Evolutionary conservation across 2,888 invertebrate species (phyloP), one percentile per base, ranked within the genome.

Genomic region (Nemapogon koenigi): DNA sequence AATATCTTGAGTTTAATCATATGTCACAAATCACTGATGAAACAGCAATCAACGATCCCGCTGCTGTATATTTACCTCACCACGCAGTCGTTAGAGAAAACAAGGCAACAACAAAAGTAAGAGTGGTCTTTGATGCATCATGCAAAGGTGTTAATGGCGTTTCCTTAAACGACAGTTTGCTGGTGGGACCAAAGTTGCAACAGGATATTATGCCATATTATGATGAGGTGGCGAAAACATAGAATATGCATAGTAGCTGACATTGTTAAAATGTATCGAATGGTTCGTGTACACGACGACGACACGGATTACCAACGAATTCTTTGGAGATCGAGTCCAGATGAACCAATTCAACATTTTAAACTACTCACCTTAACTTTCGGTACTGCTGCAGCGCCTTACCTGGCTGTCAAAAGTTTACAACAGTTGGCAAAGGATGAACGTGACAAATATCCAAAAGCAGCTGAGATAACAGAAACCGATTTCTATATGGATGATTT

Each of bases 181-280:
- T 32, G 3, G 35, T 38, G 25, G 38, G 44, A 8, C 38, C 38
- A 2, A 32, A 38, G 16, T 16, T 41, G 4, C 41, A 41, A 19
- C 36, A 49, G 22, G 47, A 51, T 10, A n/a, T 25, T 51, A 13
- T 7, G 42, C n/a, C 41, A 43, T 14, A 46, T 52, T 15, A 22
- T 51, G 11, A 16, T 52, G 30, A 37, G 51, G 29, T 52, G 45
- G 46, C 37, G 51, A 43, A 32, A 2, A 6, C 41, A 51, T 33
- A n/a, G 7, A 15, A 32, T 50, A 6, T 47, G 40, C 6, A 43
- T 52, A 16, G 40, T 43, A 3, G 50, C 49, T 2, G 51, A 50
- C 33, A 17, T 52, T 10, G 41, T 42, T 7, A 49, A 52, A 41
- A 52, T 51, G 49, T 52, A 49, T 29, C 14, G 51, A 7, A 45